phyloP scores from a whole-genome alignment of 30 jellyfish, hydroid and myxozoan species.

The Aurelia aurita region DNA sequence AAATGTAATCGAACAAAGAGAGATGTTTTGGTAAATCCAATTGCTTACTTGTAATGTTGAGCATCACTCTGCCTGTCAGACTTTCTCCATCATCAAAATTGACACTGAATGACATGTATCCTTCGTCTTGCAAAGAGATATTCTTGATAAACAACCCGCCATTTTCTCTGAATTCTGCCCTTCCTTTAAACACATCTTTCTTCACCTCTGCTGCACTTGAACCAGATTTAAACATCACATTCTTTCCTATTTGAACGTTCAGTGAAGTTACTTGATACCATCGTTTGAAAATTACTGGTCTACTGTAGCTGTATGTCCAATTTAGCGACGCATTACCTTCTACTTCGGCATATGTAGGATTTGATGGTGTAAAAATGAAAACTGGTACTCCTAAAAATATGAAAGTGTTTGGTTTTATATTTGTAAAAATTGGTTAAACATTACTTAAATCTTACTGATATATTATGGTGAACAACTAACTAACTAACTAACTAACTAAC shows the following conservation, averaged over 20 bases:
- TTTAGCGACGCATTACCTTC: no score
- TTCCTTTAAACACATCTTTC: slow-evolving; percentile 35
- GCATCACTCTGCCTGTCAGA: slow-evolving; percentile 9
- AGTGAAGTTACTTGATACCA: slow-evolving; percentile 32
- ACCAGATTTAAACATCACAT: slow-evolving; percentile 42
- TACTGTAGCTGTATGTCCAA: no score
- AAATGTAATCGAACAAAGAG: no score
- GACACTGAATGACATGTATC: slow-evolving; percentile 54
- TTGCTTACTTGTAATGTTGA: slow-evolving; percentile 52
- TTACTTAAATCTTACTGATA: no score
- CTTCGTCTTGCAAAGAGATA: slow-evolving; percentile 53
- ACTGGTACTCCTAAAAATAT: no score
- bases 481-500: no score
- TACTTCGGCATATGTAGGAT: no score
- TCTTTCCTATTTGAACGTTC: slow-evolving; percentile 32
- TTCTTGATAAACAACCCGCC: slow-evolving; percentile 39
- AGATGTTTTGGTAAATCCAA: no score
- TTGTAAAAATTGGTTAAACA: no score
- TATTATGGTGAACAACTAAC: no score
- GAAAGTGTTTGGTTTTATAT: no score
- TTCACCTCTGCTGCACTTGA: neutral
- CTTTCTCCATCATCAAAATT: slow-evolving; percentile 54
- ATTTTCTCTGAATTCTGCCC: slow-evolving; percentile 39
- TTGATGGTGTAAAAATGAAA: no score
- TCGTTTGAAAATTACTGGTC: neutral